phyloP scores from a whole-genome alignment of 1,140 invertebrate species.

The Tetranychus urticae region DNA sequence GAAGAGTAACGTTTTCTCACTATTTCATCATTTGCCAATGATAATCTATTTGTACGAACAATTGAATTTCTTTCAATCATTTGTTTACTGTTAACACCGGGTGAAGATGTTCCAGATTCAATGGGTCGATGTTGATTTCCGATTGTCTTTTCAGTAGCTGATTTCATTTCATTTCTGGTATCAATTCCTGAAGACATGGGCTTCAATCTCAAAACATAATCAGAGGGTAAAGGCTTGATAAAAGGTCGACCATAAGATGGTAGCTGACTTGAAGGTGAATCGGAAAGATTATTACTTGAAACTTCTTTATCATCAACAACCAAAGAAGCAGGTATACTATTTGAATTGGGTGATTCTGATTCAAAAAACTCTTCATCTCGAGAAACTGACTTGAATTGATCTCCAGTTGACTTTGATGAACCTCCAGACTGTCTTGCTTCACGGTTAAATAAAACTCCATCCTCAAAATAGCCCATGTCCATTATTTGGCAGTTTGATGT shows the following conservation, averaged over 20 bases:
- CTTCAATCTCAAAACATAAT: no score
- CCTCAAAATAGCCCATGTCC: slow-evolving; percentile 11
- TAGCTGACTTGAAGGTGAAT: no score
- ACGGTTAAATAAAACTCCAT: not conserved
- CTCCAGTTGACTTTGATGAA: not conserved
- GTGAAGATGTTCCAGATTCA: no score
- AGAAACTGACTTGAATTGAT: not conserved
- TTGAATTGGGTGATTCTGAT: not conserved
- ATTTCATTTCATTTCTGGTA: no score
- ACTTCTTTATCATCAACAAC: not conserved
- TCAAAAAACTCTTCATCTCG: not conserved
- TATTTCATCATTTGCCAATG: not conserved
- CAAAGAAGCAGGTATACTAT: not conserved
- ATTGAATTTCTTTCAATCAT: no score
- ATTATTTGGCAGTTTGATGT: slow-evolving; percentile 7
- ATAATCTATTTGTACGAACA: not conserved
- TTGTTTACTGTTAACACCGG: no score
- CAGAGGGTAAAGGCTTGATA: no score
- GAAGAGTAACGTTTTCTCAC: slow-evolving; percentile 7
- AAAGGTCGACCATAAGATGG: no score
- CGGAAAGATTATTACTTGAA: no score
- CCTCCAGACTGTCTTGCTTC: not conserved
- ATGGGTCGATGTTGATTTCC: no score
- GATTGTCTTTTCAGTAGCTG: no score
- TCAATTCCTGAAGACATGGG: no score